Conservation (phyloP, 2,888 invertebrate species). For the Macrosiphum euphorbiae region DNA sequence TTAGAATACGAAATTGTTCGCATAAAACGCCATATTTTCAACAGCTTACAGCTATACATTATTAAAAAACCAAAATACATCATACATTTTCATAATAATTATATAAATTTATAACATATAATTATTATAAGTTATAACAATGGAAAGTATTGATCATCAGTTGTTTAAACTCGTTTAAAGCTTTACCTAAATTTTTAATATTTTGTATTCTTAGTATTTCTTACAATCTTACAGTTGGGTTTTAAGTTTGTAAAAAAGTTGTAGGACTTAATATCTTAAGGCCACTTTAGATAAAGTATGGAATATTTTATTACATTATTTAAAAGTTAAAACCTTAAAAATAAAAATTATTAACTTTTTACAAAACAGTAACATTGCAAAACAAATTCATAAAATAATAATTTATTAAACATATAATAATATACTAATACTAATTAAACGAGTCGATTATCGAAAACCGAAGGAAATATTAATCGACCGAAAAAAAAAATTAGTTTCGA, state of each 20-base stretch:
- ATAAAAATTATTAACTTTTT: neutral
- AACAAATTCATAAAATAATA: neutral
- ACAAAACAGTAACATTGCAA: neutral
- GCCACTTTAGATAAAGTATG: neutral
- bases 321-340: neutral
- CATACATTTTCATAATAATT: neutral
- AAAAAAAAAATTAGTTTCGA: no score
- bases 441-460: no score
- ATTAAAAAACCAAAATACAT: neutral
- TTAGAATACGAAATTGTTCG: constrained; percentile 43
- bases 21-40: neutral
- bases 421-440: no score
- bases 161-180: neutral
- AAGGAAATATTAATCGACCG: no score
- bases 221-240: neutral
- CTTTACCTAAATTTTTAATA: neutral
- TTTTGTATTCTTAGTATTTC: no score
- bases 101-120: neutral
- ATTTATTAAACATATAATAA: neutral
- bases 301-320: neutral
- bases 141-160: neutral
- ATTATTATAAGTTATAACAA: no score
- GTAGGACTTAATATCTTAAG: neutral
- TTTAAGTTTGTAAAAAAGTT: neutral
- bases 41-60: neutral